Conservation (phyloP, 2,113 vertebrate species). For the Castor canadensis region DNA sequence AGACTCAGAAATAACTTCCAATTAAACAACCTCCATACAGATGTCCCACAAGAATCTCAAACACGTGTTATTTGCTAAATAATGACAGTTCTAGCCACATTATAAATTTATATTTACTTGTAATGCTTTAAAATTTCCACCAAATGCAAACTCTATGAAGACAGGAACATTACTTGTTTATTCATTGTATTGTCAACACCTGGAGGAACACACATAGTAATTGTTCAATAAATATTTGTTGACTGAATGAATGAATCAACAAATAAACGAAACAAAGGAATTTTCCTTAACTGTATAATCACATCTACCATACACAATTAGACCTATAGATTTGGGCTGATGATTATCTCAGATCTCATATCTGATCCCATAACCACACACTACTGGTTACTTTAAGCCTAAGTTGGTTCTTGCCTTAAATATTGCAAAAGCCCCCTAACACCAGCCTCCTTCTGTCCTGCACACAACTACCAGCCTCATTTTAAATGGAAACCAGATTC, state of each 20-base stretch:
- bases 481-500: conserved; percentile 2
- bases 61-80: conserved; percentile 36
- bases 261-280: background rate
- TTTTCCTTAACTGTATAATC: background rate
- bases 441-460: background rate
- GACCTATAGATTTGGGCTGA: background rate
- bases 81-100: background rate
- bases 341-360: background rate
- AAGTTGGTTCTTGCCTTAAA: background rate
- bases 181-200: conserved; percentile 6
- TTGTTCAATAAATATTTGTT: conserved; percentile 19
- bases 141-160: conserved; percentile 33
- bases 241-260: background rate
- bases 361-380: background rate
- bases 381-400: background rate
- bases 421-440: background rate
- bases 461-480: background rate
- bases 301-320: background rate
- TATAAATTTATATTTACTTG: conserved; percentile 11
- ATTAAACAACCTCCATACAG: conserved; percentile 14
- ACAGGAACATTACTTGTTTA: background rate
- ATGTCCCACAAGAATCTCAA: conserved; percentile 25
- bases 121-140: background rate
- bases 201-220: background rate
- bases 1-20: conserved; percentile 27